These are phyloP conservation scores for Brachyhypopomus occidentalis DNA, from an alignment of 2,113 vertebrate genomes.

Conservation along the genomic window DNA sequence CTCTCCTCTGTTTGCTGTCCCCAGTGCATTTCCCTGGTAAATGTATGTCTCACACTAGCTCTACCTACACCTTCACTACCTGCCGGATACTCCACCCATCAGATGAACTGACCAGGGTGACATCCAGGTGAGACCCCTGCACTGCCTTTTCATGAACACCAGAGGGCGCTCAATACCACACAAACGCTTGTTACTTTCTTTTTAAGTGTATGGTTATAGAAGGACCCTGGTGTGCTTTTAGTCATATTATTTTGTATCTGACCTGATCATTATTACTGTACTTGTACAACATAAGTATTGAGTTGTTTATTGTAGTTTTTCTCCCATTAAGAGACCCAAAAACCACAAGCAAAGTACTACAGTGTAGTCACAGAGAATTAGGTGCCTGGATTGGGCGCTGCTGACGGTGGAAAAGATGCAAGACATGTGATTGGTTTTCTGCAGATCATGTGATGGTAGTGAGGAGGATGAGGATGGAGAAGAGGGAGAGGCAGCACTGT, in stretches of 20 bases:
- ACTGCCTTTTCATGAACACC: slow-evolving; percentile 7
- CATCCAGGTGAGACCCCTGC: slow-evolving; percentile 84
- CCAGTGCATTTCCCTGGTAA: slow-evolving; percentile 94
- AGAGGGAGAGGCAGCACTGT: slow-evolving; percentile 80
- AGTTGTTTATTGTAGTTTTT: background rate
- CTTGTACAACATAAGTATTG: background rate
- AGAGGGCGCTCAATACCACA: background rate
- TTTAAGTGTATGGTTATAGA: no score
- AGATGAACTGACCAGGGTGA: slow-evolving; percentile 91
- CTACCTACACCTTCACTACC: slow-evolving; percentile 98
- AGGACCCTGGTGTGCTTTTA: background rate
- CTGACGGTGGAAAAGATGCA: slow-evolving; percentile 23
- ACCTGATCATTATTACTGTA: background rate
- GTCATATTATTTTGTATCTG: background rate
- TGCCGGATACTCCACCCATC: slow-evolving; percentile 97
- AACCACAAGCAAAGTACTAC: background rate
- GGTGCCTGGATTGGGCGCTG: background rate
- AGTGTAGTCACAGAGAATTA: background rate
- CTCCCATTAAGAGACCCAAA: background rate
- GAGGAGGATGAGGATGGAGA: slow-evolving; percentile 74
- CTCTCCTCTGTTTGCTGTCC: slow-evolving; percentile 55
- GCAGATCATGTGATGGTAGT: slow-evolving; percentile 89
- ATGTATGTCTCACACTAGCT: slow-evolving; percentile 95
- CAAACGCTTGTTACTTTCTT: no score
- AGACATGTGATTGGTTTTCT: slow-evolving; percentile 74